phyloP scores from a whole-genome alignment of 2,888 invertebrate genomes.

The Lithodes maja region DNA sequence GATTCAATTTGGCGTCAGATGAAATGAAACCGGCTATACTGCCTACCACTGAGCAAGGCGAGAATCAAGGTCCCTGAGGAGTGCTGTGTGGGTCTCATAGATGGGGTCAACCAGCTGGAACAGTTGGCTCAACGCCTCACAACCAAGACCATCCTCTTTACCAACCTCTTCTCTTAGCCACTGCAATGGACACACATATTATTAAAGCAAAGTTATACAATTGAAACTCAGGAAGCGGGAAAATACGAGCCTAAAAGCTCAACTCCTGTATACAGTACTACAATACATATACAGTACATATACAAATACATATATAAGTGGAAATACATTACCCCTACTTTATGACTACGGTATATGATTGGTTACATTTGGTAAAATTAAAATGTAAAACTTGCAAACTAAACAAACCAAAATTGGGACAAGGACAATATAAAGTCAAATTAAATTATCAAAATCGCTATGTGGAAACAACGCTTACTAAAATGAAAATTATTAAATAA shows the following conservation, averaged over 20 bases:
- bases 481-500: too few species aligned
- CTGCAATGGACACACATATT: slow-evolving; percentile 74
- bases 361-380: too few species aligned
- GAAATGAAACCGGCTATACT: too few species aligned
- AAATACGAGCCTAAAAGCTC: background rate
- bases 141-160: slow-evolving; percentile 80
- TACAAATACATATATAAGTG: background rate
- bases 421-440: too few species aligned
- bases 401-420: too few species aligned
- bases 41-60: slow-evolving; percentile 81
- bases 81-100: slow-evolving; percentile 86
- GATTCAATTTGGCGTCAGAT: too few species aligned
- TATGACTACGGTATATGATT: too few species aligned
- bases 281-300: background rate
- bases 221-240: background rate
- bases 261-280: background rate
- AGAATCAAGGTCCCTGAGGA: slow-evolving; percentile 86
- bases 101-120: slow-evolving; percentile 82
- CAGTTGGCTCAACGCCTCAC: slow-evolving; percentile 79
- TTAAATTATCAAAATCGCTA: too few species aligned
- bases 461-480: too few species aligned
- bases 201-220: too few species aligned
- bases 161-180: slow-evolving; percentile 84
- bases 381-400: too few species aligned
- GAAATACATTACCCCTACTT: too few species aligned